Evolutionary conservation across 1,140 invertebrate genomes (phyloP).

Genomic region (Steinernema khuongi): DNA sequence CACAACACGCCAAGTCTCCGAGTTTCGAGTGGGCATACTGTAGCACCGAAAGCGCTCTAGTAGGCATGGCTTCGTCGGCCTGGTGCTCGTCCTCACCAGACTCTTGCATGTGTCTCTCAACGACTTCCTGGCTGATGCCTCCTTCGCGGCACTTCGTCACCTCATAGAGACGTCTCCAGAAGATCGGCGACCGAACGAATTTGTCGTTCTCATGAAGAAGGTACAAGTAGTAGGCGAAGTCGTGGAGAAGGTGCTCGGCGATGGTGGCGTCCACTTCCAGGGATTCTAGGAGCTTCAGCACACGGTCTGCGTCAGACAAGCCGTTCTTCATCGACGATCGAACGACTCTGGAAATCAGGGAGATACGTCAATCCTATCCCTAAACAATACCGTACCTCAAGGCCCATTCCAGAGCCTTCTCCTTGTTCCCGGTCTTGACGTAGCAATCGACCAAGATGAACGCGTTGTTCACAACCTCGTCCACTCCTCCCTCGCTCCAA

Average conservation of each 20-base stretch:
- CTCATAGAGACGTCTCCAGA: background rate
- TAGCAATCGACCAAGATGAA: background rate
- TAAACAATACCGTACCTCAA: background rate
- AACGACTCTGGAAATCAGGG: background rate
- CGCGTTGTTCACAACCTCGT: background rate
- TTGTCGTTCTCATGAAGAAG: background rate
- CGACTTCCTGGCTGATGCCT: background rate
- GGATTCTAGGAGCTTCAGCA: background rate
- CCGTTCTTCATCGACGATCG: background rate
- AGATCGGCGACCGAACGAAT: background rate
- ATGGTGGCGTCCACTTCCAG: background rate
- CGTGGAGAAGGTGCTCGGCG: background rate
- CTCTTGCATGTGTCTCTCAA: background rate
- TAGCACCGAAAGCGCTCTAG: background rate
- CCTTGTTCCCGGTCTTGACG: background rate
- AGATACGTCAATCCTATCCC: background rate
- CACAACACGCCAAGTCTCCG: conserved; percentile 21
- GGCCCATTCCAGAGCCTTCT: background rate
- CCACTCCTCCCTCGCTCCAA: background rate
- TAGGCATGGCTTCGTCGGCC: background rate
- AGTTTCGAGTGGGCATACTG: conserved; percentile 24
- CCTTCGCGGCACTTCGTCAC: background rate
- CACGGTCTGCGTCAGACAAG: background rate
- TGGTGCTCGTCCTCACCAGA: background rate
- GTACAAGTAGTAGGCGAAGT: background rate